Percentiles rank a stretch among this genome's conserved stretches.
Conservation (phyloP, 2,888 invertebrate genomes). For the Gari tellinella region DNA sequence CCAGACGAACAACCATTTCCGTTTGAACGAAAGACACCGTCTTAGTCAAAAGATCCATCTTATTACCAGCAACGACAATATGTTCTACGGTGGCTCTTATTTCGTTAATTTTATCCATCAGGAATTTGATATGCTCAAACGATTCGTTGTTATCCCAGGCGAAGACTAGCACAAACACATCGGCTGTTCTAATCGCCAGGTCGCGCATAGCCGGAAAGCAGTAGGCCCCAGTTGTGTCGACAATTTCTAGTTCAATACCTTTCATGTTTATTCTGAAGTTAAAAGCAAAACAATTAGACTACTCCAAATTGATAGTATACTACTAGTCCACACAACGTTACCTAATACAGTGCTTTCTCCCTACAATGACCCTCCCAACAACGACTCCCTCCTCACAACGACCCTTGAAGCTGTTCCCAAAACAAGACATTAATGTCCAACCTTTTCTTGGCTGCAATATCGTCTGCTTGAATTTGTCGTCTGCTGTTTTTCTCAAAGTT, state of each 20-base stretch:
- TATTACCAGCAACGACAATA: constrained; percentile 97
- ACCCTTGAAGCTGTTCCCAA: too few species aligned
- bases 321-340: too few species aligned
- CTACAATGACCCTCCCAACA: too few species aligned
- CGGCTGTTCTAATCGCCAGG: constrained; percentile 96
- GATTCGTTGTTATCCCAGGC: constrained; percentile 75
- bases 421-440: too few species aligned
- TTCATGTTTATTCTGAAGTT: constrained; percentile 14
- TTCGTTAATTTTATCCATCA: constrained; percentile 89
- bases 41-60: constrained; percentile 92
- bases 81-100: constrained; percentile 90
- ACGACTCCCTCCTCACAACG: too few species aligned
- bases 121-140: constrained; percentile 75
- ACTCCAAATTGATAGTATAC: too few species aligned
- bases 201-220: constrained; percentile 98
- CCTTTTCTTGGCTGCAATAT: too few species aligned
- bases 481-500: too few species aligned
- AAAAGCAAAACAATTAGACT: constrained; percentile 90
- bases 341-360: too few species aligned
- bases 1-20: constrained; percentile 10
- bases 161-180: constrained; percentile 97
- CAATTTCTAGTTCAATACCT: constrained; percentile 93
- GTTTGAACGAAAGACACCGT: not conserved
- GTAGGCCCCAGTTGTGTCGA: constrained; percentile 97
- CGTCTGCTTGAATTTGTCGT: too few species aligned